phyloP scores from a whole-genome alignment of 2,888 invertebrate species.

The Plutella xylostella region DNA sequence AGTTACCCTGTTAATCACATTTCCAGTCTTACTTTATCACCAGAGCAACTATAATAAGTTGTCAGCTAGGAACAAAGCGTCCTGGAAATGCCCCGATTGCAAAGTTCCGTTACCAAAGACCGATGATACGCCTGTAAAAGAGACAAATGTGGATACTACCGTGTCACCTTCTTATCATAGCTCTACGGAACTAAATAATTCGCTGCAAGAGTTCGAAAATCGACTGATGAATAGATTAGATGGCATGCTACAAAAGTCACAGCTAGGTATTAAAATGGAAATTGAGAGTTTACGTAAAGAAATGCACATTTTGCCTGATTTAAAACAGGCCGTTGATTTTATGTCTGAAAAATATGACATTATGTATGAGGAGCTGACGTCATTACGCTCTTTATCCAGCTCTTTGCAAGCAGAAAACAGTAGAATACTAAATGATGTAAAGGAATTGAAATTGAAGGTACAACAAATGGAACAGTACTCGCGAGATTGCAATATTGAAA shows the following conservation, averaged over 20 bases:
- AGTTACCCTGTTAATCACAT: too few species aligned
- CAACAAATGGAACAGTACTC: constrained; percentile 17
- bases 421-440: constrained; percentile 10
- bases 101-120: background rate
- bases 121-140: background rate
- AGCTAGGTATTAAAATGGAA: background rate
- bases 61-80: background rate
- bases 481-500: constrained; percentile 18
- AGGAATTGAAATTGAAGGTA: constrained; percentile 14
- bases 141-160: background rate
- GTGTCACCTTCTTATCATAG: background rate
- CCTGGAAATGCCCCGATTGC: background rate
- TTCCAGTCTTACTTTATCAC: too few species aligned
- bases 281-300: background rate
- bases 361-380: background rate
- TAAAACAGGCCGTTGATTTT: background rate
- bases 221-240: background rate
- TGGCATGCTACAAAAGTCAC: background rate
- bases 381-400: background rate
- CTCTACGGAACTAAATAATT: background rate
- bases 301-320: background rate
- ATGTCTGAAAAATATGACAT: background rate
- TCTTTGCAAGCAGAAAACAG: constrained; percentile 14
- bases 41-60: background rate
- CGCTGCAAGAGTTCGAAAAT: background rate